Conservation (phyloP, 2,113 vertebrate genomes). For the Pteropus alecto region DNA sequence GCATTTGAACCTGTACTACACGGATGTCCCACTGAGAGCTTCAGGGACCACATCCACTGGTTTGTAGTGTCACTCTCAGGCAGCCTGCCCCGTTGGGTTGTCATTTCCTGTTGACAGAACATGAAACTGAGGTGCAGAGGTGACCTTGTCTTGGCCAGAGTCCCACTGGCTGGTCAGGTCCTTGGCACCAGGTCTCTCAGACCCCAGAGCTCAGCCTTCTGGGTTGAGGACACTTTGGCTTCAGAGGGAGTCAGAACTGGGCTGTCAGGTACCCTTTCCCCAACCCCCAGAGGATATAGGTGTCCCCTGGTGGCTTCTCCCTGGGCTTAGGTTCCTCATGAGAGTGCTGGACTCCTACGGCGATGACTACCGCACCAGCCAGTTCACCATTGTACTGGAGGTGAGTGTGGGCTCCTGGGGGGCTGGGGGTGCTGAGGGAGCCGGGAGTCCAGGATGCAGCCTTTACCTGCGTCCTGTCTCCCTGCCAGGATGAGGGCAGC, state of each 20-base stretch:
- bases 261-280: neutral
- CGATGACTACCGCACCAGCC: slow-evolving; percentile 90
- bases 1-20: too few relatives aligned
- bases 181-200: neutral
- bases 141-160: neutral
- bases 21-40: rapidly evolving
- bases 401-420: slow-evolving; percentile 70
- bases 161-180: neutral
- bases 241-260: neutral
- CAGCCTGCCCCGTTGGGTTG: rapidly evolving
- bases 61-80: rapidly evolving
- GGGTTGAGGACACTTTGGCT: neutral
- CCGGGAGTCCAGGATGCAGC: rapidly evolving
- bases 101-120: too few relatives aligned
- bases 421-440: rapidly evolving
- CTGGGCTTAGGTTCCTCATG: slow-evolving; percentile 89
- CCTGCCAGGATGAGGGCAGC: slow-evolving; percentile 77
- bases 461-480: neutral
- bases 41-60: too few relatives aligned
- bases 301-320: neutral
- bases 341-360: slow-evolving; percentile 90
- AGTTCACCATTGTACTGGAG: slow-evolving; percentile 90
- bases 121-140: neutral
- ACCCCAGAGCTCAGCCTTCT: neutral
- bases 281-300: rapidly evolving